phyloP scores from a whole-genome alignment of 2,113 vertebrate genomes.

The Carollia perspicillata region DNA sequence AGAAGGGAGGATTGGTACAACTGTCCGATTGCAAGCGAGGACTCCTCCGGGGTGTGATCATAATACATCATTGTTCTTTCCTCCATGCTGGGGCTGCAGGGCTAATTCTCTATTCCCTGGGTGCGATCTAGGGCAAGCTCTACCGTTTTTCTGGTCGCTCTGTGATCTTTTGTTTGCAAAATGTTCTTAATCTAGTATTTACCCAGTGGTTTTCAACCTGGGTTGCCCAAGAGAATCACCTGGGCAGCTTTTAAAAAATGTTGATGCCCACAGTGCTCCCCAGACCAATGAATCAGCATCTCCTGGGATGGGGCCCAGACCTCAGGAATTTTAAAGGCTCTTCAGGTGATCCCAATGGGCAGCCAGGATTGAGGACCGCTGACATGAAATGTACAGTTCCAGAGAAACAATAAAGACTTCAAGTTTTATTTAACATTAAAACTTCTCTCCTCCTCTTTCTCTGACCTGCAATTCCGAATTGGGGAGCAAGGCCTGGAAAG shows the following conservation, averaged over 20 bases:
- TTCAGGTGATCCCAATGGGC: neutral
- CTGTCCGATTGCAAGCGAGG: neutral
- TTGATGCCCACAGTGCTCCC: neutral
- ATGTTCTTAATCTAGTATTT: conserved; percentile 24
- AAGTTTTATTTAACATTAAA: neutral
- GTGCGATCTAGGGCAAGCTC: neutral
- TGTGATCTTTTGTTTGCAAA: conserved; percentile 20
- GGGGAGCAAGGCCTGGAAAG: neutral
- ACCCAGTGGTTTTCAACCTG: neutral
- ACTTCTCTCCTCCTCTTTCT: neutral
- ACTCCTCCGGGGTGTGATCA: neutral
- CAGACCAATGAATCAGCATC: neutral
- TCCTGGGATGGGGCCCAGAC: neutral
- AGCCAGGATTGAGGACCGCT: conserved; percentile 15
- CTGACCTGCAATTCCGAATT: neutral
- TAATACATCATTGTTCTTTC: neutral
- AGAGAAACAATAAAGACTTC: conserved; percentile 48
- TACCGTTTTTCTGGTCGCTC: neutral
- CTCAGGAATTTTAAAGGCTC: conserved; percentile 52
- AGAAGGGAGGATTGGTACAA: neutral
- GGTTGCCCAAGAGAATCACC: neutral
- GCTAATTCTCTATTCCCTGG: neutral
- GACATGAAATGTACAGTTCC: conserved; percentile 30
- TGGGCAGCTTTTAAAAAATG: neutral
- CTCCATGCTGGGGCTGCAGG: neutral